Evolutionary conservation across 2,888 invertebrate species (phyloP).

Genomic region (Conops quadrifasciatus): DNA sequence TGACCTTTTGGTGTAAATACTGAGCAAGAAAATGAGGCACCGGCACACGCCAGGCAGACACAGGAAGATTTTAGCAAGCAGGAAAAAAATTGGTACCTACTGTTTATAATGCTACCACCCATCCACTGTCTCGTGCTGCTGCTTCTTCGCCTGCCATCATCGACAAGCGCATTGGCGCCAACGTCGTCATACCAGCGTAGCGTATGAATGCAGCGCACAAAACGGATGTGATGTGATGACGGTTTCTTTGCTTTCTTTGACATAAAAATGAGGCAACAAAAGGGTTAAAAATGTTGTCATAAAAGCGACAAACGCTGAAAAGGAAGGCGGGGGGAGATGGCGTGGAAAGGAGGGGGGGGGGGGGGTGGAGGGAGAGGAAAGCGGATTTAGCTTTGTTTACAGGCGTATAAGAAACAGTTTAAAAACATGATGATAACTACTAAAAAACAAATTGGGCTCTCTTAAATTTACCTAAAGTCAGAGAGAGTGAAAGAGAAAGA

Average conservation of each 20-base stretch:
- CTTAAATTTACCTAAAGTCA: background rate
- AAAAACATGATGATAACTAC: no score
- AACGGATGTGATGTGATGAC: conserved; percentile 27
- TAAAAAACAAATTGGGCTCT: background rate
- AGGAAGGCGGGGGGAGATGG: background rate
- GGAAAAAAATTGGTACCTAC: background rate
- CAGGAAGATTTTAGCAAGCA: background rate
- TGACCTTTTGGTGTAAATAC: conserved; percentile 64
- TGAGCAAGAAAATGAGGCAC: conserved; percentile 42
- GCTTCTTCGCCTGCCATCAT: background rate
- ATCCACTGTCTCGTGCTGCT: background rate
- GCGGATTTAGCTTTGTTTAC: background rate
- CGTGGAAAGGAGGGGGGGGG: background rate
- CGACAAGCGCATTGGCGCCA: background rate
- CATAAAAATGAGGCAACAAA: conserved; percentile 11
- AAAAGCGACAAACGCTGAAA: background rate
- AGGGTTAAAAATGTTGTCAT: background rate
- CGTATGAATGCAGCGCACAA: background rate
- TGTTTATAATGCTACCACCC: no score
- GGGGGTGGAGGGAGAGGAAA: background rate
- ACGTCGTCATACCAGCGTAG: conserved; percentile 11
- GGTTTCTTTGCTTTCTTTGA: conserved; percentile 6
- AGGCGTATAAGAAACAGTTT: no score
- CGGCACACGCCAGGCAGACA: background rate
- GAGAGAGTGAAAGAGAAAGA: conserved; percentile 30